Percentiles rank a stretch among this genome's conserved stretches.
Conservation (phyloP, 2,888 invertebrate species). For the Omphaloscelis lunosa region DNA sequence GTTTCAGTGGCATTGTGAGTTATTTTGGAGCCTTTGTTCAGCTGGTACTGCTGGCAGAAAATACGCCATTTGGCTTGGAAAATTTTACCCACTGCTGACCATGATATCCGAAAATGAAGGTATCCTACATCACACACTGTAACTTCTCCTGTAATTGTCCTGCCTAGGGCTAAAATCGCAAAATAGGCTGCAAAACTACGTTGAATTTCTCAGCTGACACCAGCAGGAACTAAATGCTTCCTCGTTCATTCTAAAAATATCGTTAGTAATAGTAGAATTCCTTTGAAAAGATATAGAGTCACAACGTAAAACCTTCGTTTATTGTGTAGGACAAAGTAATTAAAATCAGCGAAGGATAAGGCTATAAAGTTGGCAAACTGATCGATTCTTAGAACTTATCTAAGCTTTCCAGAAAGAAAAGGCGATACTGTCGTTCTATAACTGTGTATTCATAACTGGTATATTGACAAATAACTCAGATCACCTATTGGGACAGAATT, state of each 20-base stretch:
- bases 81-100: background rate
- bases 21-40: background rate
- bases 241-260: background rate
- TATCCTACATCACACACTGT: background rate
- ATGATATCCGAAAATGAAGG: background rate
- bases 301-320: background rate
- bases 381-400: background rate
- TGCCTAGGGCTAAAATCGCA: background rate
- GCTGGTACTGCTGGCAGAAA: background rate
- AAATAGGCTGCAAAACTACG: background rate
- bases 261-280: background rate
- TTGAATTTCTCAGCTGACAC: background rate
- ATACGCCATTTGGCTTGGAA: background rate
- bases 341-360: slow-evolving; percentile 16
- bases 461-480: background rate
- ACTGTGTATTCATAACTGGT: background rate
- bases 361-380: slow-evolving; percentile 13
- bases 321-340: slow-evolving; percentile 6
- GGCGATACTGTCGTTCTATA: background rate
- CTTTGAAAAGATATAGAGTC: background rate
- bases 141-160: background rate
- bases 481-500: background rate
- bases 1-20: slow-evolving; percentile 21
- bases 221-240: too few species aligned
- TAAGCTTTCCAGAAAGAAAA: background rate